phyloP scores from a whole-genome alignment of 2,888 invertebrate genomes.

The Autographa pulchrina region DNA sequence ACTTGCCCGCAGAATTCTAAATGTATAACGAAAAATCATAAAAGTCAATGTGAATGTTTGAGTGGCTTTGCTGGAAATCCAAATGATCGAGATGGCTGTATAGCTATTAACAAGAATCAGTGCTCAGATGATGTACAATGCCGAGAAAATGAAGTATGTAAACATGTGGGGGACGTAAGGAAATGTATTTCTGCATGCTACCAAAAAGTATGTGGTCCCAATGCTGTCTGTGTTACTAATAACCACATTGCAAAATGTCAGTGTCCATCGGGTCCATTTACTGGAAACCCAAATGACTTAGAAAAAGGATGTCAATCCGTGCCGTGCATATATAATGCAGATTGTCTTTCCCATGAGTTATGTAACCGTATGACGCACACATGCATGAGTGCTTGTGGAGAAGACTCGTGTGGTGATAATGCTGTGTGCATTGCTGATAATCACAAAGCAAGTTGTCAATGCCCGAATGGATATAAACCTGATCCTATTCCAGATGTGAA shows the following conservation, averaged over 20 bases:
- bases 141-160: constrained; percentile 94
- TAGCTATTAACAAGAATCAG: constrained; percentile 92
- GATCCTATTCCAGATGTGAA: constrained; percentile 96
- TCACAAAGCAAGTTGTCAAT: constrained; percentile 95
- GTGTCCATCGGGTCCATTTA: constrained; percentile 96
- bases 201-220: constrained; percentile 94
- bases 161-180: constrained; percentile 89
- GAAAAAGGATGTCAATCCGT: constrained; percentile 93
- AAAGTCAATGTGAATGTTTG: constrained; percentile 95
- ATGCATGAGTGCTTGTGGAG: constrained; percentile 94
- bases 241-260: constrained; percentile 97
- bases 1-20: constrained; percentile 96
- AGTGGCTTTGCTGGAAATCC: constrained; percentile 96
- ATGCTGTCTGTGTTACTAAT: constrained; percentile 96
- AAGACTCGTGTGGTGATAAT: constrained; percentile 95
- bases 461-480: constrained; percentile 94
- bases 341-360: constrained; percentile 94
- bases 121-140: constrained; percentile 95
- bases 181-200: constrained; percentile 95
- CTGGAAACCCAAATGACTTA: constrained; percentile 95
- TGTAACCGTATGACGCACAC: constrained; percentile 95
- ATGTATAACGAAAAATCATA: constrained; percentile 93
- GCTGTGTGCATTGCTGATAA: constrained; percentile 96
- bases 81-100: constrained; percentile 96
- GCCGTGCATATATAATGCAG: constrained; percentile 96